phyloP scores from a whole-genome alignment of 37 sponge, comb jelly and placozoan genomes.

The Eunapius fragilis region DNA sequence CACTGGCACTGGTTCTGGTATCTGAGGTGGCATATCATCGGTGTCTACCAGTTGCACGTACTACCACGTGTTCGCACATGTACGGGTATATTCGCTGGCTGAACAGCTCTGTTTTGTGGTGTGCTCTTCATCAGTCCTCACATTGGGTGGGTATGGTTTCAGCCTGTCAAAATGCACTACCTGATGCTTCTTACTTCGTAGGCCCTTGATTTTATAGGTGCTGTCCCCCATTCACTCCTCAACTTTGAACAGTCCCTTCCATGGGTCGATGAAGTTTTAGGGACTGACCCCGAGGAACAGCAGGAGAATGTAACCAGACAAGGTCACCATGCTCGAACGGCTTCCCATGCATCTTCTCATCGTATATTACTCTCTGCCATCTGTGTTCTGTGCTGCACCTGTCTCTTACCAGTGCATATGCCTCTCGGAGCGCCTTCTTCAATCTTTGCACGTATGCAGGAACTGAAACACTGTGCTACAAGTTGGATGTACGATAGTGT shows the following conservation, averaged over 20 bases:
- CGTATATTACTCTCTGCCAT: conserved; percentile 5
- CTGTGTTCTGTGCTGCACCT: not conserved
- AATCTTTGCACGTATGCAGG: conserved; percentile 8
- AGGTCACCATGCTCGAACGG: conserved; percentile 8
- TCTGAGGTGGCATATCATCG: too few relatives aligned
- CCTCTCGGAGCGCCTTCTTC: not conserved
- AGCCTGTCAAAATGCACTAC: conserved; percentile 12
- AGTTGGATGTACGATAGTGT: too few relatives aligned
- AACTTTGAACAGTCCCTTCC: conserved; percentile 23
- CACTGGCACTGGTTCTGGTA: too few relatives aligned
- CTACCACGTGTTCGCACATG: not conserved
- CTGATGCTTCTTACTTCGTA: not conserved
- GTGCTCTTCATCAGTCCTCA: not conserved
- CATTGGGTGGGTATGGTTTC: conserved; percentile 1
- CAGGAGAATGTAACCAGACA: conserved; percentile 10
- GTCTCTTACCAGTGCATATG: not conserved
- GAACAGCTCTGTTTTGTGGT: not conserved
- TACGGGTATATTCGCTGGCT: not conserved
- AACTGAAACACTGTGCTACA: too few relatives aligned
- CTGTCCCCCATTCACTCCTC: not conserved
- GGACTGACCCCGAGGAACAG: not conserved
- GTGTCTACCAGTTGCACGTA: too few relatives aligned
- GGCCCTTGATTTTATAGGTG: not conserved
- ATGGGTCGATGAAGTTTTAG: conserved; percentile 9
- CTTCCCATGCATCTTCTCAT: not conserved